These are phyloP conservation scores for Brachionichthys hirsutus DNA, from an alignment of 2,113 vertebrate genomes.

Conservation along the genomic window DNA sequence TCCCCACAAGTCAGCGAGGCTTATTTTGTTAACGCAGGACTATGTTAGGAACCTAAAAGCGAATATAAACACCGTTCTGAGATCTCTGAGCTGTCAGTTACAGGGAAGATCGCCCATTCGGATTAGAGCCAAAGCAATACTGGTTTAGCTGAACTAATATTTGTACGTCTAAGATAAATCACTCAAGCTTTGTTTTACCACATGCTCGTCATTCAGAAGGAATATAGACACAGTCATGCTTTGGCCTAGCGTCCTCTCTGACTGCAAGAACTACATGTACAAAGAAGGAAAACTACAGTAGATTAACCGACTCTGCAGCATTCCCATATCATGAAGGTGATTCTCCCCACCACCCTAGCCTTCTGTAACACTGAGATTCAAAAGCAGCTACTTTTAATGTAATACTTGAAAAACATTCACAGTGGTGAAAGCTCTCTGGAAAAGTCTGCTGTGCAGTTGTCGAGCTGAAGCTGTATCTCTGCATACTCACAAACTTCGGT, in stretches of 20 bases:
- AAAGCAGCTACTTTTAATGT: constrained; percentile 17
- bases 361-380: too few species aligned
- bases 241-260: constrained; percentile 5
- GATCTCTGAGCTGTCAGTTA: constrained; percentile 64
- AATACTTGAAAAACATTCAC: constrained; percentile 15
- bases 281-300: constrained; percentile 18
- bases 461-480: constrained; percentile 60
- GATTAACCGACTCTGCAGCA: constrained; percentile 15
- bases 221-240: constrained; percentile 30
- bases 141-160: constrained; percentile 76
- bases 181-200: constrained; percentile 63
- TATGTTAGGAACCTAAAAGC: constrained; percentile 48
- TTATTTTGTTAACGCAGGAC: constrained; percentile 58
- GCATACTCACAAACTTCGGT: constrained; percentile 73
- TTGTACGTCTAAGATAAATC: constrained; percentile 69
- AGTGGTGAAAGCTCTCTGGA: constrained; percentile 57
- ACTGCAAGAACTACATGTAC: constrained; percentile 19
- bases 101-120: constrained; percentile 48
- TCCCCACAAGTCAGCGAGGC: constrained; percentile 62
- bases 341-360: not conserved
- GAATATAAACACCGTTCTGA: constrained; percentile 68
- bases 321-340: not conserved
- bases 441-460: constrained; percentile 50
- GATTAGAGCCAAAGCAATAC: constrained; percentile 64
- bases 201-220: constrained; percentile 49